Evolutionary conservation across 2,113 vertebrate genomes (phyloP).

Genomic region (Copsychus sechellarum): DNA sequence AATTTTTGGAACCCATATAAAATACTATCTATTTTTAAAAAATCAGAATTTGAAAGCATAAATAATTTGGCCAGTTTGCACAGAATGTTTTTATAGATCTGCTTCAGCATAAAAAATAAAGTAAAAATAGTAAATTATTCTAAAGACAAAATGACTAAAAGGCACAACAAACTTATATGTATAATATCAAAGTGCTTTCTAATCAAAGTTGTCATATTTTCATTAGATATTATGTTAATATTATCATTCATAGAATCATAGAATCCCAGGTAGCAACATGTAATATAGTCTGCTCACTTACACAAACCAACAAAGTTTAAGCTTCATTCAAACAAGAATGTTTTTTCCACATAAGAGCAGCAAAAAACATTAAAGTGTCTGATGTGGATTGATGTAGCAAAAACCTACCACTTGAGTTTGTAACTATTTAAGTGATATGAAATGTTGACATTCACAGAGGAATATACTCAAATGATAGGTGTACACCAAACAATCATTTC

Average conservation of each 20-base stretch:
- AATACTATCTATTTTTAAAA: neutral
- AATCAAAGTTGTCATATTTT: neutral
- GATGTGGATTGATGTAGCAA: constrained; percentile 19
- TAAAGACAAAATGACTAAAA: neutral
- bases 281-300: neutral
- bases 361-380: neutral
- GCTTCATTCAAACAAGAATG: neutral
- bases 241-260: neutral
- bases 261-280: neutral
- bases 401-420: neutral
- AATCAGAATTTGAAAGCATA: neutral
- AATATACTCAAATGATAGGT: neutral
- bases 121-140: neutral
- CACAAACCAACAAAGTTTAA: neutral
- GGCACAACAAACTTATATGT: neutral
- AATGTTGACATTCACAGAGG: neutral
- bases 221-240: neutral
- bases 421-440: constrained; percentile 35
- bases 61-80: neutral
- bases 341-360: neutral
- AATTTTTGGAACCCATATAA: neutral
- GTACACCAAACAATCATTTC: constrained; percentile 8
- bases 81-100: neutral
- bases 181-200: neutral
- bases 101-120: neutral